phyloP scores from a whole-genome alignment of 37 sponge, comb jelly and placozoan species.

The Halisarca cf. caerulea region DNA sequence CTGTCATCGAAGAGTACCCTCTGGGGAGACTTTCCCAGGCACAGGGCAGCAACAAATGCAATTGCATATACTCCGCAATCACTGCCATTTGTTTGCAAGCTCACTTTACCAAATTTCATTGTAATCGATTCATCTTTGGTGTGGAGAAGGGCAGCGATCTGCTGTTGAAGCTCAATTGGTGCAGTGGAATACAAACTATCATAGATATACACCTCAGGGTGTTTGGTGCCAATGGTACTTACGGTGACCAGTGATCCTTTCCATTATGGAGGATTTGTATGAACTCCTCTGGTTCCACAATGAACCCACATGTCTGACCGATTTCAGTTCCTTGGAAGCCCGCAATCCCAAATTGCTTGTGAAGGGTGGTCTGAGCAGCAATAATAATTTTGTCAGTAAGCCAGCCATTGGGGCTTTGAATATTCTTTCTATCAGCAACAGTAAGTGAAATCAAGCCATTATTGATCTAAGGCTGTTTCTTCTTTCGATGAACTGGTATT shows the following conservation, averaged over 20 bases:
- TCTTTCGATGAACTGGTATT: too few relatives aligned
- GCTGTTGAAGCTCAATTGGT: not conserved
- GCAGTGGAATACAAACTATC: constrained; percentile 9
- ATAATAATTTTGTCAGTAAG: not conserved
- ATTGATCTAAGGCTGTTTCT: constrained; percentile 11
- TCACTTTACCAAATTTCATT: constrained; percentile 12
- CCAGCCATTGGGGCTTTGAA: constrained; percentile 6
- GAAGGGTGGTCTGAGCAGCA: constrained; percentile 22
- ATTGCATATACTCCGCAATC: constrained; percentile 31
- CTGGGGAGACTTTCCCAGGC: constrained; percentile 10
- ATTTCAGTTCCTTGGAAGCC: not conserved
- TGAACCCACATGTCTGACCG: not conserved
- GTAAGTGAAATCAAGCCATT: not conserved
- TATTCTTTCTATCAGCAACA: not conserved
- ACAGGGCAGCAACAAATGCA: constrained; percentile 19
- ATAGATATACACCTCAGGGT: constrained; percentile 28
- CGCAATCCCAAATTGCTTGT: constrained; percentile 10
- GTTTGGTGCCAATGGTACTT: constrained; percentile 9
- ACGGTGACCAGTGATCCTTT: constrained; percentile 25
- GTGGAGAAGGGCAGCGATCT: constrained; percentile 11
- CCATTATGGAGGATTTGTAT: constrained; percentile 26
- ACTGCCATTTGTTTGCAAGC: not conserved
- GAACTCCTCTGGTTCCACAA: constrained; percentile 13
- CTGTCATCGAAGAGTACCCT: constrained; percentile 12
- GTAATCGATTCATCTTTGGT: not conserved